These are phyloP conservation scores for Cichladusa arquata DNA, from an alignment of 2,113 vertebrate genomes.

Conservation along the genomic window DNA sequence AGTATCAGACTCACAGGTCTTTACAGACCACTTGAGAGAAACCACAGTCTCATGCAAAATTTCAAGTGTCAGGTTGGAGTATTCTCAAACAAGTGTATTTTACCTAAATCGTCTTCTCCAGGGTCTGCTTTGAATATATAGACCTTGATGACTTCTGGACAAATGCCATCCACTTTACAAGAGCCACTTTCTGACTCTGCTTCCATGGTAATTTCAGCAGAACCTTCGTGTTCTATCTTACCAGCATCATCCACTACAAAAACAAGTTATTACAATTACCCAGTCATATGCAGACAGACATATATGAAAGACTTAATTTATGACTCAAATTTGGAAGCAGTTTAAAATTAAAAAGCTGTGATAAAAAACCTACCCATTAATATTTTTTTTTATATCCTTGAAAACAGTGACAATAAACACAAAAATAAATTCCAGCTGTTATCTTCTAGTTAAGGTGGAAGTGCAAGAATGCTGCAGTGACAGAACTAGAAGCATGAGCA, in stretches of 20 bases:
- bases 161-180: constrained; percentile 91
- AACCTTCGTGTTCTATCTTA: constrained; percentile 93
- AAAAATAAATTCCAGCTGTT: background rate
- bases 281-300: constrained; percentile 25
- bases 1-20: background rate
- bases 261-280: constrained; percentile 60
- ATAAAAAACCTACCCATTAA: constrained; percentile 12
- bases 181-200: constrained; percentile 86
- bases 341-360: background rate
- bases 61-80: constrained; percentile 12
- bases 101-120: constrained; percentile 95
- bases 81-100: constrained; percentile 55
- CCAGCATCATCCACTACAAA: constrained; percentile 93
- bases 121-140: constrained; percentile 99
- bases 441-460: background rate
- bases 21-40: background rate
- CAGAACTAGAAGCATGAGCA: background rate
- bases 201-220: constrained; percentile 89
- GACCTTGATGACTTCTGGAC: constrained; percentile 97
- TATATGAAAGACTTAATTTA: background rate
- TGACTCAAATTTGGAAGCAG: constrained; percentile 1
- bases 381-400: background rate
- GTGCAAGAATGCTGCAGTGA: background rate
- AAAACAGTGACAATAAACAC: background rate
- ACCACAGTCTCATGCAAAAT: background rate